Evolutionary conservation across 2,888 invertebrate genomes (phyloP).

Genomic region (Sphecodes monilicornis): DNA sequence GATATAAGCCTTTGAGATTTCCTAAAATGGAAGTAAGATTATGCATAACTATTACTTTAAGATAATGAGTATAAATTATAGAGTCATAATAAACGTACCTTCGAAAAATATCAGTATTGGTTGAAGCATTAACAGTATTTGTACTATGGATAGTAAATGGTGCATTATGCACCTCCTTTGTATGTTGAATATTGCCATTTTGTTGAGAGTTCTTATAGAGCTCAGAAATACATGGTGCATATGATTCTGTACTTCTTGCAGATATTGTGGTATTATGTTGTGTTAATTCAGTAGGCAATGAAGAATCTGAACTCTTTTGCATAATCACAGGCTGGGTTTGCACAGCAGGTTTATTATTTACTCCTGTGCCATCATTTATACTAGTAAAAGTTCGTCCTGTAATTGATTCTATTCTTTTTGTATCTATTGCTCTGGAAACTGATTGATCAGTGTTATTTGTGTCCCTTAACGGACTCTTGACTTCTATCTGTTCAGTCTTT

Average conservation of each 20-base stretch:
- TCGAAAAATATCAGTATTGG: conserved; percentile 69
- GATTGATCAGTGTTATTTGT: conserved; percentile 20
- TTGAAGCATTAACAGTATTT: conserved; percentile 55
- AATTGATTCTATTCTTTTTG: conserved; percentile 32
- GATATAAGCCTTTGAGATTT: conserved; percentile 83
- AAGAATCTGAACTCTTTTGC: conserved; percentile 26
- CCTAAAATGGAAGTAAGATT: conserved; percentile 59
- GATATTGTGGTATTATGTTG: conserved; percentile 35
- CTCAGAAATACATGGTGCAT: conserved; percentile 44
- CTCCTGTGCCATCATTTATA: conserved; percentile 7
- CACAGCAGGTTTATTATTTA: background rate
- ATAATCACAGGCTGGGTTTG: conserved; percentile 19
- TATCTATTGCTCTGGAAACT: background rate
- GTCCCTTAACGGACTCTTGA: conserved; percentile 4
- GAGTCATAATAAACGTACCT: conserved; percentile 68
- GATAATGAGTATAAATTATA: conserved; percentile 5
- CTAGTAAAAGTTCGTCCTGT: conserved; percentile 11
- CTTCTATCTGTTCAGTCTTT: conserved; percentile 36
- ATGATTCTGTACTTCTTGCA: conserved; percentile 25
- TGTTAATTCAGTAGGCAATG: conserved; percentile 38
- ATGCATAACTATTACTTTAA: background rate
- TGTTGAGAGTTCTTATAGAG: conserved; percentile 50
- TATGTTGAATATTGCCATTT: conserved; percentile 44
- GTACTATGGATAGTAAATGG: conserved; percentile 27
- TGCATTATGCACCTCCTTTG: conserved; percentile 40